phyloP scores from a whole-genome alignment of 1,140 invertebrate species.

The Camponotus pennsylvanicus region DNA sequence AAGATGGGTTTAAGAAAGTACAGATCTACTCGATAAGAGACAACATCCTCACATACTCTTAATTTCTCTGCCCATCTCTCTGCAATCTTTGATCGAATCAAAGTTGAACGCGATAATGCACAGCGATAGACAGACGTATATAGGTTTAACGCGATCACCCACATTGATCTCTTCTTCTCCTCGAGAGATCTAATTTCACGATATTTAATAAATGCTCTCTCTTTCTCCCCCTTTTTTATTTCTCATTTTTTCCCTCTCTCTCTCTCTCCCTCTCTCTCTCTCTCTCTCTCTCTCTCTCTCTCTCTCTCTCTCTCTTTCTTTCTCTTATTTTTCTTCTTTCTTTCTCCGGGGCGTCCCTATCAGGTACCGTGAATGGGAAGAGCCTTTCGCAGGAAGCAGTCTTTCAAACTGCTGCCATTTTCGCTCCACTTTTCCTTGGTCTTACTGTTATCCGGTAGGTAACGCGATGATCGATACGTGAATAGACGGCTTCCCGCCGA shows the following conservation, averaged over 20 bases:
- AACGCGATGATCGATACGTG: slow-evolving; percentile 62
- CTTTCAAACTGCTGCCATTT: slow-evolving; percentile 67
- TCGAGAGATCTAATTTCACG: slow-evolving; percentile 27
- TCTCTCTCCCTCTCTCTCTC: not conserved
- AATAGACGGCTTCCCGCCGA: not conserved
- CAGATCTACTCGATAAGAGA: too few species aligned
- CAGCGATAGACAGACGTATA: not conserved
- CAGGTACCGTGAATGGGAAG: slow-evolving; percentile 54
- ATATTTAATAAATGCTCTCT: slow-evolving; percentile 9
- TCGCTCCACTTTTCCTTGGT: slow-evolving; percentile 68
- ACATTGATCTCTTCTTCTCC: not conserved
- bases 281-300: not conserved
- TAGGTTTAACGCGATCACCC: not conserved
- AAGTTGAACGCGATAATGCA: not conserved
- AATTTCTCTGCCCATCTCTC: not conserved
- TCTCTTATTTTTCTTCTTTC: not conserved
- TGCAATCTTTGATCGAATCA: not conserved
- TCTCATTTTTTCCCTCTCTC: not conserved
- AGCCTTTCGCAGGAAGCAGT: slow-evolving; percentile 58
- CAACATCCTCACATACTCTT: not conserved
- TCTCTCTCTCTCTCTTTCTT: not conserved
- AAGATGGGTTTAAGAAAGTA: too few species aligned
- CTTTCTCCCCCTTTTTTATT: not conserved
- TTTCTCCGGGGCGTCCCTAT: not conserved
- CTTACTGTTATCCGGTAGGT: slow-evolving; percentile 53